Evolutionary conservation across 1,140 invertebrate genomes (phyloP).

Genomic region (Elymnias hypermnestra): DNA sequence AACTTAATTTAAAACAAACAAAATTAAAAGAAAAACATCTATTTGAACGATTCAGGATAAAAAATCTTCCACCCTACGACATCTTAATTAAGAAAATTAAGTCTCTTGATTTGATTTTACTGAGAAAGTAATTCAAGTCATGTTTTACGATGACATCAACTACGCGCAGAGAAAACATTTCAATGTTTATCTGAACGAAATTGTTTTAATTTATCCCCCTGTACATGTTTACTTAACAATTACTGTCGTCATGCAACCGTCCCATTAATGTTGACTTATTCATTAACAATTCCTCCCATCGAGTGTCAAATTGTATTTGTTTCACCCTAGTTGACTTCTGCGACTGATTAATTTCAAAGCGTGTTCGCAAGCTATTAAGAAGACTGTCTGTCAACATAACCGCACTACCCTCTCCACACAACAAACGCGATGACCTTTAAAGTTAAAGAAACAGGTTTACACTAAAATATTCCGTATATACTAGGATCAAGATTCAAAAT

Average conservation of each 20-base stretch:
- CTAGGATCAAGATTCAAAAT: constrained; percentile 6
- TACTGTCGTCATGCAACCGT: neutral
- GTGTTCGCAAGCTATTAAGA: constrained; percentile 13
- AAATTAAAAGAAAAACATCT: too few species aligned
- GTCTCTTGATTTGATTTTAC: too few species aligned
- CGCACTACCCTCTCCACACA: constrained; percentile 1
- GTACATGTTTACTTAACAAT: too few species aligned
- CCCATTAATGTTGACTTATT: constrained; percentile 2
- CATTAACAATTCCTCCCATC: constrained; percentile 6
- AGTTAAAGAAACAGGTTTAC: neutral
- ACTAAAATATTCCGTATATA: neutral
- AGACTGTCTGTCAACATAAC: constrained; percentile 8
- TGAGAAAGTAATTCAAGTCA: too few species aligned
- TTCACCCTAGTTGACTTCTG: constrained; percentile 13
- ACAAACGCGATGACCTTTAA: constrained; percentile 4
- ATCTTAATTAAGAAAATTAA: too few species aligned
- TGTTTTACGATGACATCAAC: too few species aligned
- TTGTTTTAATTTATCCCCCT: too few species aligned
- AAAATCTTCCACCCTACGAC: too few species aligned
- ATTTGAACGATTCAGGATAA: too few species aligned
- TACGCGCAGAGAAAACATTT: too few species aligned
- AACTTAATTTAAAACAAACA: too few species aligned
- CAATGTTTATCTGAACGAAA: too few species aligned
- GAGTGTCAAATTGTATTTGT: constrained; percentile 5
- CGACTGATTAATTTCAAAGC: constrained; percentile 16